phyloP scores from a whole-genome alignment of 2,888 invertebrate species.

The Chorisops tibialis region DNA sequence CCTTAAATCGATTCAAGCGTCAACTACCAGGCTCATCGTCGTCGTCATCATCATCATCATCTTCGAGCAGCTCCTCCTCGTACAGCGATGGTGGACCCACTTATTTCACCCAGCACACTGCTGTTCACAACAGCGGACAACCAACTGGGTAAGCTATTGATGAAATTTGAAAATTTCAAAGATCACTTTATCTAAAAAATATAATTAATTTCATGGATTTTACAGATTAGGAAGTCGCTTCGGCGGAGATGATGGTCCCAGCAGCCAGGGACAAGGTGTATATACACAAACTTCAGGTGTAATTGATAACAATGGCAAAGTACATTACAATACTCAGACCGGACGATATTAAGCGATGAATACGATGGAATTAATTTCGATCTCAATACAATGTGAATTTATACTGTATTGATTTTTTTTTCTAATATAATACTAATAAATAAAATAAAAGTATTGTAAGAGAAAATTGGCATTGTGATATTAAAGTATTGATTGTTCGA shows the following conservation, averaged over 20 bases:
- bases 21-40: slow-evolving; percentile 16
- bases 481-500: too few relatives aligned
- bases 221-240: slow-evolving; percentile 22
- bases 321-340: slow-evolving; percentile 18
- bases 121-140: slow-evolving; percentile 2
- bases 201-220: slow-evolving; percentile 2
- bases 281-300: slow-evolving; percentile 10
- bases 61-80: not conserved
- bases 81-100: slow-evolving; percentile 21
- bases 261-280: slow-evolving; percentile 4
- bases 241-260: slow-evolving; percentile 18
- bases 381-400: not conserved
- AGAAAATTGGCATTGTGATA: too few relatives aligned
- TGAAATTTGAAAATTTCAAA: too few relatives aligned
- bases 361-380: not conserved
- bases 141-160: not conserved
- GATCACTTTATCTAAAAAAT: not conserved
- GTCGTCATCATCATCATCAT: slow-evolving; percentile 6
- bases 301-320: slow-evolving; percentile 22
- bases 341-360: slow-evolving; percentile 2
- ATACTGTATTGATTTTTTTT: too few relatives aligned
- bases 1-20: slow-evolving; percentile 11
- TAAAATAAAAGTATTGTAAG: too few relatives aligned
- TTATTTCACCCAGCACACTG: slow-evolving; percentile 17
- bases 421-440: too few relatives aligned